A percentile compares a stretch with the other conserved stretches of the same genome.
Conservation (phyloP, 2,888 invertebrate species). For the Trilocha varians region DNA sequence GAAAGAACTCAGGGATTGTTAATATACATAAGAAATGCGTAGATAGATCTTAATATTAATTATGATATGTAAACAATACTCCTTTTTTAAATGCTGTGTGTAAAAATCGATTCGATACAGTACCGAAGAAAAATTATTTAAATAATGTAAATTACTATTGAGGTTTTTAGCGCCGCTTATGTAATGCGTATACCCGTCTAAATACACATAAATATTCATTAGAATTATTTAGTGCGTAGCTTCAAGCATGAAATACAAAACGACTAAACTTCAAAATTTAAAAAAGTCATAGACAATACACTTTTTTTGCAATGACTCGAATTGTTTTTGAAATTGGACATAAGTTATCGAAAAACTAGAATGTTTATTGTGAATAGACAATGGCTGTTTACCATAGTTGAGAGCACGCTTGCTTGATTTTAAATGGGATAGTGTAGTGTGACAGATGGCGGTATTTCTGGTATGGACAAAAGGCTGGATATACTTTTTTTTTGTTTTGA, state of each 20-base stretch:
- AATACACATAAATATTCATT: background rate
- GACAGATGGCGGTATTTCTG: background rate
- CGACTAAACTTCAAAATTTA: background rate
- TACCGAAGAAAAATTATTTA: too few species aligned
- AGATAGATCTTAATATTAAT: too few species aligned
- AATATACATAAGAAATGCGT: too few species aligned
- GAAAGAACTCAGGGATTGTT: too few species aligned
- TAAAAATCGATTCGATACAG: too few species aligned
- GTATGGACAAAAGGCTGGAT: background rate
- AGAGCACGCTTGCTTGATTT: slow-evolving; percentile 1
- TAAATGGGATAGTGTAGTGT: slow-evolving; percentile 1
- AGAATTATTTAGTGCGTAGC: background rate
- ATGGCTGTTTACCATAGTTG: background rate
- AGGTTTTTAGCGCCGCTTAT: too few species aligned
- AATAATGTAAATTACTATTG: too few species aligned
- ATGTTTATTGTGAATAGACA: slow-evolving; percentile 1
- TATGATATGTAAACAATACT: too few species aligned
- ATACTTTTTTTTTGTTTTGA: background rate
- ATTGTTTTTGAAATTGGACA: background rate
- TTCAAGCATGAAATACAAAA: background rate
- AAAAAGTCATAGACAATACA: background rate
- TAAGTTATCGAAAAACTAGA: background rate
- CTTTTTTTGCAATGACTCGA: slow-evolving; percentile 1
- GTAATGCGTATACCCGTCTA: too few species aligned
- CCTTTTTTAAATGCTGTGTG: too few species aligned